Evolutionary conservation across 2,797 vertebrate genomes (phyloP).

Genomic region (Chaenodraco wilsoni): DNA sequence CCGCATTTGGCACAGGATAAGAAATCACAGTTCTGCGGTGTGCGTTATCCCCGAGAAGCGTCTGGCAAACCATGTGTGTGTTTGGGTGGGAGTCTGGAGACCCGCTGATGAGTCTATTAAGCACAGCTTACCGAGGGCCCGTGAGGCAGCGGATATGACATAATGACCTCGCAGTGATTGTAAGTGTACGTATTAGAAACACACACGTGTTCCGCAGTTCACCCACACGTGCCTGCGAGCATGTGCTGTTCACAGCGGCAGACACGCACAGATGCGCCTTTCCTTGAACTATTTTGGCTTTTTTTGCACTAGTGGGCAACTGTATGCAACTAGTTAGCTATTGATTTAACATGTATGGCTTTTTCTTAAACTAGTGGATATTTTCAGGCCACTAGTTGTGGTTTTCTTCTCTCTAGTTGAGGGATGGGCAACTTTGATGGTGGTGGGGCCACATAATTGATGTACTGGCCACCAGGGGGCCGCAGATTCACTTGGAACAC

Average conservation of each 20-base stretch:
- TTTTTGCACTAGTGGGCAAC: too few relatives aligned
- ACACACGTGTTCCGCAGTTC: constrained; percentile 8
- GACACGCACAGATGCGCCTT: constrained; percentile 23
- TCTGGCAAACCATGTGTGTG: constrained; percentile 27
- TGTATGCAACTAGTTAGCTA: too few relatives aligned
- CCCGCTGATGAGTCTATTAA: constrained; percentile 67
- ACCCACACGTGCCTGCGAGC: background rate
- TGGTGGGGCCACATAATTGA: too few relatives aligned
- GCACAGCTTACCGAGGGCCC: constrained; percentile 40
- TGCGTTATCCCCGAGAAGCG: constrained; percentile 33
- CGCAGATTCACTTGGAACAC: too few relatives aligned
- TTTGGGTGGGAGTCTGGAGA: constrained; percentile 53
- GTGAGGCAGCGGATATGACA: constrained; percentile 55
- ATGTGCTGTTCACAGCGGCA: constrained; percentile 3
- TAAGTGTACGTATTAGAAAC: constrained; percentile 46
- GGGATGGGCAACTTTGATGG: too few relatives aligned
- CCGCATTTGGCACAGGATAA: constrained; percentile 20
- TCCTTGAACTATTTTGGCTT: too few relatives aligned
- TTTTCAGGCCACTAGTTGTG: too few relatives aligned
- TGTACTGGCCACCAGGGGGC: too few relatives aligned
- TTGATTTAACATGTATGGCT: too few relatives aligned
- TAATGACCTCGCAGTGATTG: constrained; percentile 47
- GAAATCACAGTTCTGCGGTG: constrained; percentile 29
- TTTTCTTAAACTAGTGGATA: too few relatives aligned
- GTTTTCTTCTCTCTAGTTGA: too few relatives aligned